Base-by-base conservation (phyloP, 2,797 vertebrate genomes). In the Champsocephalus esox region DNA sequence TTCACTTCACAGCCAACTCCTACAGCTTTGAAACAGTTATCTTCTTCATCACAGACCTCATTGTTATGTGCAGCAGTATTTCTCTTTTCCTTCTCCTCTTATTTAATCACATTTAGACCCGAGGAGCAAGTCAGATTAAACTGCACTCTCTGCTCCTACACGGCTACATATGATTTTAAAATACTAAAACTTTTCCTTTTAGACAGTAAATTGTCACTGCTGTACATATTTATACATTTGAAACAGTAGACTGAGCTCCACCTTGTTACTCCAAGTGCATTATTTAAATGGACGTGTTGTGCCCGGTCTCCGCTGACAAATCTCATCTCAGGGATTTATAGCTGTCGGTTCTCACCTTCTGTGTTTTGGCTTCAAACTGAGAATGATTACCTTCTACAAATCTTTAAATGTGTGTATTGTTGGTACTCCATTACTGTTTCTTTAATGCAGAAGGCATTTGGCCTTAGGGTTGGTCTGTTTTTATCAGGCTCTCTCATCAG, bases 1-100 rank as follows among this genome's bases (percentile, higher is more conserved):
- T 91, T 90, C 90, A 65, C 72, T 83, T 81, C 86, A 85, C 87
- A 82, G 75, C 85, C 16, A n/a, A 66, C 86, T 84, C 81, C 80
- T 52, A 24, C 81, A 48, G 70, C 87, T 87, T 81, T 82, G 82
- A 87, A 89, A 81, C 70, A 16, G 52, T 28, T 75, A 28, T 60
- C 11, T 83, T 81, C 86, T 84, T 86, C 75, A 83, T 88, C 78
- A 51, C 34, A 38, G 34, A 38, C 75, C 81, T 90, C 89, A 86
- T 92, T 92, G 85, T 89, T 84, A 89, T 92, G 84, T 60, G 67
- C 62, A 87, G 77, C 76, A 66, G 79, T 34, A 9, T 68, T n/a
- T 46, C 64, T 66, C 54, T 38, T 79, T 76, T 84, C 66, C 81
- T 77, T 43, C 17, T 2, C 78, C 70, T 82, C 75, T 41, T 77